Percentiles rank a stretch among this genome's conserved stretches.
phyloP scores from a whole-genome alignment of 2,113 vertebrate genomes.

The Felis chaus region DNA sequence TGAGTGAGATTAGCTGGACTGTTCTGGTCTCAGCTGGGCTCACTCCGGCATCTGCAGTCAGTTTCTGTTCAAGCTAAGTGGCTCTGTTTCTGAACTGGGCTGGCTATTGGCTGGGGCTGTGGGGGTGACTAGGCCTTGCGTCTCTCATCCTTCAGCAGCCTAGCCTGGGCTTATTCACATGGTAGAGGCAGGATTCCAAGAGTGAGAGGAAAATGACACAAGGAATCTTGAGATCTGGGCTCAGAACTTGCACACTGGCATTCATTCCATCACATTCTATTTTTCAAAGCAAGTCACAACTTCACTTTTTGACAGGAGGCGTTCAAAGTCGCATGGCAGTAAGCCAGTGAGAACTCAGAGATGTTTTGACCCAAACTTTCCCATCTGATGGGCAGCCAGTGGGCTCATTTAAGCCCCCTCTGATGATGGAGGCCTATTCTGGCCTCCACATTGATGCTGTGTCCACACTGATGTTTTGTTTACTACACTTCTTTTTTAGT shows the following conservation, averaged over 20 bases:
- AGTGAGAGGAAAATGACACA: background rate
- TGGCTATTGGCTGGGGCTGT: background rate
- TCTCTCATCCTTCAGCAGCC: background rate
- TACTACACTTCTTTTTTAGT: background rate
- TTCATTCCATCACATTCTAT: background rate
- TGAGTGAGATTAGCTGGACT: background rate
- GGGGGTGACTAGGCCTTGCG: background rate
- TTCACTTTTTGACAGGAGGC: background rate
- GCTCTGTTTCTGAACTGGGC: background rate
- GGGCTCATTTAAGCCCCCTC: background rate
- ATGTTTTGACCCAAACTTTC: background rate
- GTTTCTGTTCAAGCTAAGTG: background rate
- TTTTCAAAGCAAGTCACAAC: constrained; percentile 19
- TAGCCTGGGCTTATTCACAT: background rate
- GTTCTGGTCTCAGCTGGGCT: background rate
- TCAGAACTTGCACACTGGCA: background rate
- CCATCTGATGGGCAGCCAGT: background rate
- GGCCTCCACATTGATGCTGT: background rate
- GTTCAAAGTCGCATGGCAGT: constrained; percentile 8
- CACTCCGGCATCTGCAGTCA: background rate
- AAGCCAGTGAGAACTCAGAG: background rate
- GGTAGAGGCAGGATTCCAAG: background rate
- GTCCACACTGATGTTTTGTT: background rate
- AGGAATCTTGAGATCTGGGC: background rate
- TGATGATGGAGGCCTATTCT: background rate